Percentiles rank a stretch among this genome's conserved stretches.
Conservation (phyloP, 1,140 invertebrate genomes). For the Drosophila sucinea region DNA sequence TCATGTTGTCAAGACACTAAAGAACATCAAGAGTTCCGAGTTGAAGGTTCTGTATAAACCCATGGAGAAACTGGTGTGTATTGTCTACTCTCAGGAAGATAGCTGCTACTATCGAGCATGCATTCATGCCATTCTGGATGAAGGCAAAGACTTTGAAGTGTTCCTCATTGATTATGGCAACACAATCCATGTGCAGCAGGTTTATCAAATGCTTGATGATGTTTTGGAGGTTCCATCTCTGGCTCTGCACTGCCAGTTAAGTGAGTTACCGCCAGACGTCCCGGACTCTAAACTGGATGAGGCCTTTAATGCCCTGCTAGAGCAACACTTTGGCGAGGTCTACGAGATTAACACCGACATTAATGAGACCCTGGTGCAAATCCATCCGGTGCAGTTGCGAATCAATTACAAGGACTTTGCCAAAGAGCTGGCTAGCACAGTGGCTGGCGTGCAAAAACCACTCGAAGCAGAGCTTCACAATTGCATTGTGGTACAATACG, state of each 20-base stretch:
- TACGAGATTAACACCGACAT: slow-evolving; percentile 63
- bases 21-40: slow-evolving; percentile 37
- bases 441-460: slow-evolving; percentile 65
- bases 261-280: slow-evolving; percentile 49
- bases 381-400: slow-evolving; percentile 48
- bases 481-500: slow-evolving; percentile 85
- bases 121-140: slow-evolving; percentile 85
- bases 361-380: slow-evolving; percentile 12
- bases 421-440: slow-evolving; percentile 61
- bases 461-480: slow-evolving; percentile 66
- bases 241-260: slow-evolving; percentile 86
- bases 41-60: slow-evolving; percentile 5
- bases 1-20: slow-evolving; percentile 85
- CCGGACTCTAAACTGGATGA: slow-evolving; percentile 50
- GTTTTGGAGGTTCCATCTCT: slow-evolving; percentile 85
- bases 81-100: slow-evolving; percentile 88
- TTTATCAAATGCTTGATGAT: slow-evolving; percentile 86
- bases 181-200: slow-evolving; percentile 84
- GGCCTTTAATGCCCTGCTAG: slow-evolving; percentile 59
- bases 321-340: slow-evolving; percentile 76
- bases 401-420: slow-evolving; percentile 71
- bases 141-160: slow-evolving; percentile 85
- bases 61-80: slow-evolving; percentile 75
- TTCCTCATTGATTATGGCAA: slow-evolving; percentile 90
- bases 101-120: slow-evolving; percentile 88